Percentiles rank a stretch among this genome's conserved stretches.
These are phyloP conservation scores for Gymnothorax reevesii DNA, from an alignment of 2,797 vertebrate genomes.

Conservation along the genomic window DNA sequence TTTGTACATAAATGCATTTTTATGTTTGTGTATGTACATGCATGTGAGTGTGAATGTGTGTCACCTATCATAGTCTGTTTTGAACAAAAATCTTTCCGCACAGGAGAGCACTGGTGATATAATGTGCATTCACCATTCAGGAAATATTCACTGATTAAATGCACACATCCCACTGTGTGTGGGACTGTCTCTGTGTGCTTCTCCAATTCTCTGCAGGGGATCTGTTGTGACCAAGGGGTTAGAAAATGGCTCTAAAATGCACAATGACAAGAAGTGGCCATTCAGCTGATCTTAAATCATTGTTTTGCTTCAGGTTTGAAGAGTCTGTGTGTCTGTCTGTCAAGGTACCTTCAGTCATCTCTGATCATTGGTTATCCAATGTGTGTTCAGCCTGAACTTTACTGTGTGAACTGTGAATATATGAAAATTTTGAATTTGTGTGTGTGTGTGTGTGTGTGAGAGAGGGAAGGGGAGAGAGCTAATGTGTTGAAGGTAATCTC, in stretches of 20 bases:
- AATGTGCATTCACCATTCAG: no score
- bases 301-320: background rate
- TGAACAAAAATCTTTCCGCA: no score
- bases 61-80: background rate
- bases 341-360: background rate
- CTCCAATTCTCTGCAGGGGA: no score
- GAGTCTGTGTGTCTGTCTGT: background rate
- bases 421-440: background rate
- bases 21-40: background rate
- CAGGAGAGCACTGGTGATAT: no score
- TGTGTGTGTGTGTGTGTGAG: background rate
- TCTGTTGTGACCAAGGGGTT: constrained; percentile 22
- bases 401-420: background rate
- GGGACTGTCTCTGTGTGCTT: no score
- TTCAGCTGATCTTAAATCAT: background rate
- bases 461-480: constrained; percentile 23
- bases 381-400: background rate
- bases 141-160: no score
- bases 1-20: background rate
- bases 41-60: background rate
- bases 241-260: background rate
- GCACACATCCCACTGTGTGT: no score
- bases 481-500: background rate
- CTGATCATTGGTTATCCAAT: background rate
- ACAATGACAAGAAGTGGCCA: background rate